phyloP scores from a whole-genome alignment of 2,797 vertebrate genomes.

The Apodemus agrarius region DNA sequence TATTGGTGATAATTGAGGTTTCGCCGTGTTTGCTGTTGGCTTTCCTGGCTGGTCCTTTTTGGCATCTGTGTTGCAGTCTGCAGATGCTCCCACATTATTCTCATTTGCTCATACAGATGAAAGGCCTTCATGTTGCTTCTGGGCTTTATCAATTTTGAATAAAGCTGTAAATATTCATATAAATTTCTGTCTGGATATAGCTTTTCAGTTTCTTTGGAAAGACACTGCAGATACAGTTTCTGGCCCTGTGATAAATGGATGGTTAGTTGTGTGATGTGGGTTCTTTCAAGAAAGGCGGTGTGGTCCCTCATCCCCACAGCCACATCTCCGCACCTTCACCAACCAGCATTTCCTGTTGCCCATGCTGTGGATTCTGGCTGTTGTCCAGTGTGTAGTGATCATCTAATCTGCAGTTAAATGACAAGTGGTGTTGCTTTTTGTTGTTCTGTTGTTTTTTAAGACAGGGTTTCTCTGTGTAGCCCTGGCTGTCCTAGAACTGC shows the following conservation, averaged over 20 bases:
- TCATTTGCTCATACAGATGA: background rate
- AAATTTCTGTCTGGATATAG: conserved; percentile 16
- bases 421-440: background rate
- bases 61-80: background rate
- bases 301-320: background rate
- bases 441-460: background rate
- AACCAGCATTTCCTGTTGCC: background rate
- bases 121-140: background rate
- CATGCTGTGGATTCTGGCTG: conserved; percentile 7
- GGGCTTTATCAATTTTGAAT: background rate
- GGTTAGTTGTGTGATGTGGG: conserved; percentile 4
- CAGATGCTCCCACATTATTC: background rate
- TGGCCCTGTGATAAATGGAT: background rate
- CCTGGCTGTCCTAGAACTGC: background rate
- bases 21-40: background rate
- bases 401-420: background rate
- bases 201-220: conserved; percentile 22
- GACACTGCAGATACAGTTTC: background rate
- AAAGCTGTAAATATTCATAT: background rate
- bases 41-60: background rate
- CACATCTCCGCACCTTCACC: background rate
- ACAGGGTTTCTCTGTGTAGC: background rate
- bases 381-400: background rate
- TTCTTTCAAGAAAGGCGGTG: background rate
- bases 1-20: background rate